Evolutionary conservation across 2,888 invertebrate species (phyloP).

Genomic region (Amphipoea oculea): DNA sequence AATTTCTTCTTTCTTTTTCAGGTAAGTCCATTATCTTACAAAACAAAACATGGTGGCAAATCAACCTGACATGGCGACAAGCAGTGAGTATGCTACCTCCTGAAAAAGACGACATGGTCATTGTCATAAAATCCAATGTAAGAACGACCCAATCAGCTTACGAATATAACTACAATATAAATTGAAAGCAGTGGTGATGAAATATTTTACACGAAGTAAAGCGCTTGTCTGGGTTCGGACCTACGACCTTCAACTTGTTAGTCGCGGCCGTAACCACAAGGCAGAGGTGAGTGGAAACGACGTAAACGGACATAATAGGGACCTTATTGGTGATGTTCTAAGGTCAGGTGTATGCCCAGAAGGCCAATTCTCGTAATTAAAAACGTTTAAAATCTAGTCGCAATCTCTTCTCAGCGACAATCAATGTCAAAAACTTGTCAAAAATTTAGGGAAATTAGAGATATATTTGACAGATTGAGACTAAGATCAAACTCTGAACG

Average conservation of each 20-base stretch:
- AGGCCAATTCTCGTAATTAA: too few relatives aligned
- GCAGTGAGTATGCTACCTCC: slow-evolving; percentile 6
- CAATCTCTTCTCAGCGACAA: too few relatives aligned
- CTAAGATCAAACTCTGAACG: too few relatives aligned
- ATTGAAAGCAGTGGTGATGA: neutral
- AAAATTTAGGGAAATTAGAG: too few relatives aligned
- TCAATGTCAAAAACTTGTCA: too few relatives aligned
- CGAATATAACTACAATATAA: neutral
- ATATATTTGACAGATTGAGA: too few relatives aligned
- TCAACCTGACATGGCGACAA: neutral
- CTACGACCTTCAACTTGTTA: neutral
- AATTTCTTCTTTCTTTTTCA: slow-evolving; percentile 21
- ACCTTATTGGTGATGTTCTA: neutral
- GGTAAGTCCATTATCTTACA: slow-evolving; percentile 39
- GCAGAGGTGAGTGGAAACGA: neutral
- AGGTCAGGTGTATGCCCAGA: neutral
- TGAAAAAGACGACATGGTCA: neutral
- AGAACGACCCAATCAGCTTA: neutral
- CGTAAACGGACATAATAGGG: neutral
- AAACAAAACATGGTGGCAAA: neutral
- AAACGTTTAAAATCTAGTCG: too few relatives aligned
- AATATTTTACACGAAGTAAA: neutral
- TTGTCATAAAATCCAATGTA: neutral
- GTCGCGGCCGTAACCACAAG: neutral
- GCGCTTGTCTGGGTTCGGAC: neutral